These are phyloP conservation scores for Elephas maximus DNA, from an alignment of 2,113 vertebrate species.

Conservation along the genomic window DNA sequence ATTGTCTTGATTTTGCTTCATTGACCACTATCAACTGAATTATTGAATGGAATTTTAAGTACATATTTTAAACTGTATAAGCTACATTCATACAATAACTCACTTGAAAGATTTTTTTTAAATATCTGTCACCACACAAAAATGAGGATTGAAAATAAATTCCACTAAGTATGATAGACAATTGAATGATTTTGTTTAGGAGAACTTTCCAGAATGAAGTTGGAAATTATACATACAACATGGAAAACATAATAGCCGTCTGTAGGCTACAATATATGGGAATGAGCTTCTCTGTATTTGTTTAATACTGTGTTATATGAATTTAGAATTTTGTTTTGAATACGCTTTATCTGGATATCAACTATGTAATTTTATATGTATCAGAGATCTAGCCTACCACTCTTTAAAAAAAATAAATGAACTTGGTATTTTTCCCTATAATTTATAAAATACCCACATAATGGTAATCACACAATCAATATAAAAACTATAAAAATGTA, in stretches of 20 bases:
- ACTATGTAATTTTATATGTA: neutral
- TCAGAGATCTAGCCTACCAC: neutral
- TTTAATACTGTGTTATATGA: neutral
- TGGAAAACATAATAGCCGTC: neutral
- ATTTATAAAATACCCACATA: neutral
- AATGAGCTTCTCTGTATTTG: neutral
- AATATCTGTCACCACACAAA: neutral
- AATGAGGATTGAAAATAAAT: neutral
- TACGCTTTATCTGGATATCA: neutral
- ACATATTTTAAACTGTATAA: neutral
- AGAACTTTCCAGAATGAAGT: neutral
- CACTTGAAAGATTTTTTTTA: neutral
- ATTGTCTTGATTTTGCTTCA: slow-evolving; percentile 26
- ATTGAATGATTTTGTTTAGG: neutral
- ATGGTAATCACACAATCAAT: neutral
- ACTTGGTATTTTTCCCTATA: neutral
- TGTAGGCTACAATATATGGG: neutral
- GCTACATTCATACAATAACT: neutral
- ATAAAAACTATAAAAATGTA: neutral
- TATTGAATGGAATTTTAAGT: neutral
- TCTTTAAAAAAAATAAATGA: neutral
- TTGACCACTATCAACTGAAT: neutral
- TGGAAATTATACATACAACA: neutral
- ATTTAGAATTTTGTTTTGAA: neutral
- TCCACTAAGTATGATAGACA: no score